Evolutionary conservation across 2,113 vertebrate species (phyloP).

Genomic region (Catharus bicknelli): DNA sequence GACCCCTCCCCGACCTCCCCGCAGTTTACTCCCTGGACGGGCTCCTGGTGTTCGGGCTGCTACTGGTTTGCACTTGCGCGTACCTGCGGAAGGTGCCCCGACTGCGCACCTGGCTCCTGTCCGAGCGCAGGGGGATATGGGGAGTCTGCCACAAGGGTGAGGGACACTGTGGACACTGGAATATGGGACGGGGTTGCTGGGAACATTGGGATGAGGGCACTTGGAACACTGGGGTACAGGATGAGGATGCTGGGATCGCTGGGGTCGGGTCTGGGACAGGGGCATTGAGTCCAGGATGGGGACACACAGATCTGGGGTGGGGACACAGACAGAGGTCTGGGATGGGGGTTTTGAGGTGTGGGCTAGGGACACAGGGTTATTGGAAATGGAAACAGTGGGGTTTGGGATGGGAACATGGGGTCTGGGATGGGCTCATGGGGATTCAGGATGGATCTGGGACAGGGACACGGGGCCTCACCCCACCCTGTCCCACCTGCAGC

Average conservation of each 20-base stretch:
- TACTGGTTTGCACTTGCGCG: constrained; percentile 94
- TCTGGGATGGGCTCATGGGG: background rate
- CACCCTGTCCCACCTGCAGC: constrained; percentile 55
- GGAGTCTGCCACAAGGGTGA: constrained; percentile 96
- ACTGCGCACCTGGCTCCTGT: constrained; percentile 89
- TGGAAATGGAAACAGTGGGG: too few relatives aligned
- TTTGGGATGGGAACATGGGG: background rate
- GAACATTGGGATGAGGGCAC: background rate
- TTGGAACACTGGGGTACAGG: background rate
- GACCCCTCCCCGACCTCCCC: background rate
- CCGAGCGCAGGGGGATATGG: constrained; percentile 93
- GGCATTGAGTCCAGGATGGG: background rate
- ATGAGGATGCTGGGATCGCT: background rate
- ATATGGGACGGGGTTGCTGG: background rate
- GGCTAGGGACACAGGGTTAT: too few relatives aligned
- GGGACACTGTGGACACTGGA: background rate
- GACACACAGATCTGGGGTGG: too few relatives aligned
- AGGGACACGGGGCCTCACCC: background rate
- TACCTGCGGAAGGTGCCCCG: constrained; percentile 96
- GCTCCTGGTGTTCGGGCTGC: constrained; percentile 90
- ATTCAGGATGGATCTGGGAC: background rate
- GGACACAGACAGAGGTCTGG: too few relatives aligned
- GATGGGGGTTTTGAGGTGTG: background rate
- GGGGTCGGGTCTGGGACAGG: background rate
- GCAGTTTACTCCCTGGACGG: constrained; percentile 81